Base-by-base conservation (phyloP, 2,797 vertebrate genomes). In the Trachops cirrhosus region DNA sequence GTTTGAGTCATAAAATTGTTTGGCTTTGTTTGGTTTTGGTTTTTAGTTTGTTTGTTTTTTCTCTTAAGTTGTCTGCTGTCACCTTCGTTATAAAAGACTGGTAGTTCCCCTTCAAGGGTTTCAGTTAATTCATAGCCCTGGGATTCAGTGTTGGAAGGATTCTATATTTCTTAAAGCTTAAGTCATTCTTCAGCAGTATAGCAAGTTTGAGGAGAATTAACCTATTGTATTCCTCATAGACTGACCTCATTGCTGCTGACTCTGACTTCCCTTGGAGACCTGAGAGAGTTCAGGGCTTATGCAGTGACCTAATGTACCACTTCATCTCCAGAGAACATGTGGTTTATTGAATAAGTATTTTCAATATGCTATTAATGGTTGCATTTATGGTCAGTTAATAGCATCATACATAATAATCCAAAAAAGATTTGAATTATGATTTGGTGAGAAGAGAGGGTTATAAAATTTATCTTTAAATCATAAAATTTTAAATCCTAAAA, bases 121-220 rank as follows among this genome's bases (percentile, higher is more conserved):
- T 90, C 62, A 67, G 37, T 93, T 95, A 85, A 75, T 88, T 90
- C 77, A 37, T 77, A 74, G 24, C 5, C 77, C n/a, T 54, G 19
- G 39, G 34, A 41, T 54, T 67, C 34, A 70, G 9, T 92, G 26
- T 90, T 84, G 26, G 95, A 75, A 88, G n/a, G 18, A 57, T 93
- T 96, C 95, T 87, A 3, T 67, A 82, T 97, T 95, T 95, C 70
- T 75, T 92, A 71, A 48, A 93, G 41, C 15, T 59, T 84, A 68
- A 68, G 34, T 86, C 29, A 64, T 80, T 91, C 32, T 41, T 80
- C 64, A 54, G 59, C 82, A 85, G 78, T 29, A 19, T 48, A 68
- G 26, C 75, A 62, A 48, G 16, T 79, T 75, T 95, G 41, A 73
- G 59, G 32, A 91, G 74, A 88, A 75, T 57, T 88, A 93, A 71